These are phyloP conservation scores for Leguminivora glycinivorella DNA, from an alignment of 1,140 invertebrate genomes.

Conservation along the genomic window DNA sequence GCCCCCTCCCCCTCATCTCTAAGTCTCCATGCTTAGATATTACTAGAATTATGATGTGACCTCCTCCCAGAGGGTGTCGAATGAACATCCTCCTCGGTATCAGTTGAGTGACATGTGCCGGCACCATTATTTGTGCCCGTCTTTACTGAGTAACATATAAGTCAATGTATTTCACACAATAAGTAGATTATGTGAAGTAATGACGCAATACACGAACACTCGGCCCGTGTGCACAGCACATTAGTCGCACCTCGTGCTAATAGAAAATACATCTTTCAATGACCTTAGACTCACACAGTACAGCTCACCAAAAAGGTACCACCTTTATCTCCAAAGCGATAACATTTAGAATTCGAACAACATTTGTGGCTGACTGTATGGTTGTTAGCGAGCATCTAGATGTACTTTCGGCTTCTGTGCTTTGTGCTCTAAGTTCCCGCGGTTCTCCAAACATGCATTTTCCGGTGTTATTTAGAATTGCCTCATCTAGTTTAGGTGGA, in stretches of 20 bases:
- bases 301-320: not conserved
- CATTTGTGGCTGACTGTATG: not conserved
- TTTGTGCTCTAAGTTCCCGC: slow-evolving; percentile 19
- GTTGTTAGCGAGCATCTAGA: slow-evolving; percentile 1
- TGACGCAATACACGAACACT: slow-evolving; percentile 25
- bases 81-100: no score
- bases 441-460: slow-evolving; percentile 13
- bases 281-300: slow-evolving; percentile 19
- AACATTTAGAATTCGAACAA: not conserved
- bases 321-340: not conserved
- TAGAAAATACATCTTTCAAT: slow-evolving; percentile 29
- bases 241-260: slow-evolving; percentile 23
- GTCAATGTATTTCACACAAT: no score
- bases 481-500: not conserved
- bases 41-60: no score
- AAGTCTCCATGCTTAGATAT: no score
- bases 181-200: slow-evolving; percentile 29
- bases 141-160: no score
- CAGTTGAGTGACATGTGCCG: no score
- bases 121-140: no score
- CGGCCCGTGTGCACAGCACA: slow-evolving; percentile 15
- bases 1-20: no score
- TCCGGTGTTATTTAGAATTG: slow-evolving; percentile 1
- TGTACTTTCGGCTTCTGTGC: slow-evolving; percentile 26
- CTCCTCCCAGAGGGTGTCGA: no score